Base-by-base conservation (phyloP, 2,113 vertebrate species). In the Oreochromis tanganicae region DNA sequence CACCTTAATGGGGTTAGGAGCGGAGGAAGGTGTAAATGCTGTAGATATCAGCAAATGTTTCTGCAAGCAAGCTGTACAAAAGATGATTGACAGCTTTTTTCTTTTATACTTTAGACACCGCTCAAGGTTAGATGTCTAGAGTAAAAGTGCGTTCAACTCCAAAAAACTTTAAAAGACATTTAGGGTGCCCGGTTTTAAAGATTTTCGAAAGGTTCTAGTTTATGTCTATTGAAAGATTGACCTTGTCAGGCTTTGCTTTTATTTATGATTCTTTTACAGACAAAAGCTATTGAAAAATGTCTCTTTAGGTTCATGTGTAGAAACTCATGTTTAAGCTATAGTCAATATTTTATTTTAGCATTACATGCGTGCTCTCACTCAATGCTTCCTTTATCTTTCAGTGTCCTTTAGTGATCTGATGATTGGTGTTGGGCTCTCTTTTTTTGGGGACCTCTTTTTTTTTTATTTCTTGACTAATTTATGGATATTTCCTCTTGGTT, bases 371-470 rank as follows among this genome's bases (percentile, higher is more conserved):
- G 0, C 12, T n/a, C 38, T 29, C 11, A 48, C 29, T 29, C 24
- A 29, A 5, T 50, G 4, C 16, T 7, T 6, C 50, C 16, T 83
- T 29, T 80, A 19, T 86, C 75, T 85, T 78, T 52, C 32, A 19
- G 5, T 43, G 3, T 85, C 80, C 46, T 73, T 57, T 24, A 19
- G 19, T 81, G 10, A 41, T 82, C 24, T 54, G 27, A 48, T 81
- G 5, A 34, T 84, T 80, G 91, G 81, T 92, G 91, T 63, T 83
- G 81, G 8, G 50, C 7, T 87, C 4, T 86, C 11, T 46, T 82
- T 87, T 36, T 85, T 87, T 34, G 17, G 27, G 61, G 61, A n/a
- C 84, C 4, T 87, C 3, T 86, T 17, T 52, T 86, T 17, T 52
- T 41, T 43, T 73, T 1, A 7, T 34, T 50, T 5, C 41, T 75